These are phyloP conservation scores for Drosophila imparisetae DNA, from an alignment of 2,888 invertebrate species.

Conservation along the genomic window DNA sequence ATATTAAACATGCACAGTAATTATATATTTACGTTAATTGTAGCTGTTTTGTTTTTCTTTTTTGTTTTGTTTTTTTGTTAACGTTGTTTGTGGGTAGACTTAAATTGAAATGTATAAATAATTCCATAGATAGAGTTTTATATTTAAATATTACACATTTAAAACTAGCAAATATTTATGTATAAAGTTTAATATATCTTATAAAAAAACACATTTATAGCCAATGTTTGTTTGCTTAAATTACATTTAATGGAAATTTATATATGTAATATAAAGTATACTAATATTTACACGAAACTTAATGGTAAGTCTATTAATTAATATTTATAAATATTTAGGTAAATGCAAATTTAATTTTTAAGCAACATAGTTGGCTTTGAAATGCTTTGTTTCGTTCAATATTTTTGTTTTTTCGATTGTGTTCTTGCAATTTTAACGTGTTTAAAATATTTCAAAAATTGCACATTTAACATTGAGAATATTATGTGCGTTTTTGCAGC, in stretches of 20 bases:
- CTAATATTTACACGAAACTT: constrained; percentile 73
- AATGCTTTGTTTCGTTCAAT: constrained; percentile 3
- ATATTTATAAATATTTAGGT: constrained; percentile 5
- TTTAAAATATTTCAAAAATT: constrained; percentile 26
- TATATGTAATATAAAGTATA: constrained; percentile 32
- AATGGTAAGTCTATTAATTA: constrained; percentile 30
- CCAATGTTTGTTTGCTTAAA: constrained; percentile 26
- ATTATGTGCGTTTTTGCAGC: constrained; percentile 14
- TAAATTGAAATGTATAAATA: constrained; percentile 68
- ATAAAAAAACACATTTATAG: constrained; percentile 43
- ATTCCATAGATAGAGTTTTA: constrained; percentile 29
- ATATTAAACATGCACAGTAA: constrained; percentile 73
- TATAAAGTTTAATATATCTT: constrained; percentile 25
- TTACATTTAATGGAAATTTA: constrained; percentile 48
- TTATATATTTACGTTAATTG: constrained; percentile 63
- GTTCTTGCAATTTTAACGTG: constrained; percentile 17
- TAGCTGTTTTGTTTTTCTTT: constrained; percentile 34
- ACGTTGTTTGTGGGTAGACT: constrained; percentile 47
- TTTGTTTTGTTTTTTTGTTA: constrained; percentile 27
- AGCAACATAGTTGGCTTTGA: constrained; percentile 27
- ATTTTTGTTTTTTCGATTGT: constrained; percentile 25
- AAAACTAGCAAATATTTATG: constrained; percentile 45
- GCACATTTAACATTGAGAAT: constrained; percentile 56
- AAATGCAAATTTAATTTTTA: constrained; percentile 31
- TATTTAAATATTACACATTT: constrained; percentile 54